These are phyloP conservation scores for Lerema accius DNA, from an alignment of 1,140 invertebrate genomes.

Conservation along the genomic window DNA sequence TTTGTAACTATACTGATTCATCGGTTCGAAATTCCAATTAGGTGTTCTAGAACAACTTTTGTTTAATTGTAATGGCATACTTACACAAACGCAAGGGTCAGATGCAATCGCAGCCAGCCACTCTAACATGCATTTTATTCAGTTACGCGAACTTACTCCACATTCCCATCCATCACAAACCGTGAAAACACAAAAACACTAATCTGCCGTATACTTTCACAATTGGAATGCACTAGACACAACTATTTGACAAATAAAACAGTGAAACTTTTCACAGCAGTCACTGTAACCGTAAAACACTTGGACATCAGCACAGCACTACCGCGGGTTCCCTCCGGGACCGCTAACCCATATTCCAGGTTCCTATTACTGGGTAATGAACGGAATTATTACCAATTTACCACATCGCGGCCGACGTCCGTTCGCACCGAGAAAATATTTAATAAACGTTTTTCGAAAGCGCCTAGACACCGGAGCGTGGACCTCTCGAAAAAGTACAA, in stretches of 20 bases:
- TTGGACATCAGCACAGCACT: conserved; percentile 33
- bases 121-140: conserved; percentile 27
- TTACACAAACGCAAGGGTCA: conserved; percentile 26
- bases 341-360: conserved; percentile 78
- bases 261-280: conserved; percentile 55
- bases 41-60: conserved; percentile 13
- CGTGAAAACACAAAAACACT: conserved; percentile 69
- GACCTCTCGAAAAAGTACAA: conserved; percentile 76
- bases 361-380: conserved; percentile 77
- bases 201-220: conserved; percentile 73
- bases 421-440: conserved; percentile 71
- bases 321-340: conserved; percentile 26
- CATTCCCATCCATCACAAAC: conserved; percentile 49
- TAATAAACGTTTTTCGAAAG: conserved; percentile 79
- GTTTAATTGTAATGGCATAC: conserved; percentile 14
- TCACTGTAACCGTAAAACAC: conserved; percentile 51
- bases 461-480: conserved; percentile 66
- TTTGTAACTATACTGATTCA: conserved; percentile 7
- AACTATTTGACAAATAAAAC: conserved; percentile 70
- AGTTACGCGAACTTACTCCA: conserved; percentile 26
- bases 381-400: conserved; percentile 80
- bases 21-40: conserved; percentile 17
- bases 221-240: conserved; percentile 74
- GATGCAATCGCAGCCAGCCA: conserved; percentile 14
- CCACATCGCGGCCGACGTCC: conserved; percentile 71